A percentile compares a stretch with the other conserved stretches of the same genome.
These are phyloP conservation scores for Cochlearius cochlearius DNA, from an alignment of 2,113 vertebrate species.

Conservation along the genomic window DNA sequence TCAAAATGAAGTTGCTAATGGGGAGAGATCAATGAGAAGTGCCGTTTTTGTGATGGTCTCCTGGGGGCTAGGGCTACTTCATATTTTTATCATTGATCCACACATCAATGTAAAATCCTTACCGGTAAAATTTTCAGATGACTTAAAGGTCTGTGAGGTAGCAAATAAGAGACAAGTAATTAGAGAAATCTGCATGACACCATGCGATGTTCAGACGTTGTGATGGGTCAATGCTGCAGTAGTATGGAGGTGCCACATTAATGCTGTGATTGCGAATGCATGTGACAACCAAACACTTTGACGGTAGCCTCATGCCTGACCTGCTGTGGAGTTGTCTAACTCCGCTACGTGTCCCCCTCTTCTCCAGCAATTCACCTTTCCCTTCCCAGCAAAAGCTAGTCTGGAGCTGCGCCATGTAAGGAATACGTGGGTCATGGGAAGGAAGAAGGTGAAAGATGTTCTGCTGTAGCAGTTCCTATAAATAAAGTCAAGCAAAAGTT, in stretches of 20 bases:
- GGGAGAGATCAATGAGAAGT: constrained; percentile 15
- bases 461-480: not conserved
- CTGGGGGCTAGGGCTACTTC: not conserved
- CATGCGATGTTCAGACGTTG: rapidly evolving
- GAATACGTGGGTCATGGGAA: not conserved
- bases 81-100: not conserved
- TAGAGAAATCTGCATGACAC: not conserved
- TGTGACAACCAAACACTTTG: not conserved
- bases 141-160: not conserved
- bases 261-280: not conserved
- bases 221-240: not conserved
- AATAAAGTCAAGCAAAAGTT: not conserved
- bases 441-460: not conserved
- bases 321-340: not conserved
- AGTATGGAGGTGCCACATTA: rapidly evolving
- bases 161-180: not conserved
- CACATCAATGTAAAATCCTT: not conserved
- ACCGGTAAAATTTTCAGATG: not conserved
- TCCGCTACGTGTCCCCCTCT: not conserved
- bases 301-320: not conserved
- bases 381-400: not conserved
- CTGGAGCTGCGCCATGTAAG: rapidly evolving
- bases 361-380: not conserved
- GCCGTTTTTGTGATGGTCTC: not conserved
- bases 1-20: constrained; percentile 21